Conservation (phyloP, 2,797 vertebrate species). For the Enteromius thamalakanensis region DNA sequence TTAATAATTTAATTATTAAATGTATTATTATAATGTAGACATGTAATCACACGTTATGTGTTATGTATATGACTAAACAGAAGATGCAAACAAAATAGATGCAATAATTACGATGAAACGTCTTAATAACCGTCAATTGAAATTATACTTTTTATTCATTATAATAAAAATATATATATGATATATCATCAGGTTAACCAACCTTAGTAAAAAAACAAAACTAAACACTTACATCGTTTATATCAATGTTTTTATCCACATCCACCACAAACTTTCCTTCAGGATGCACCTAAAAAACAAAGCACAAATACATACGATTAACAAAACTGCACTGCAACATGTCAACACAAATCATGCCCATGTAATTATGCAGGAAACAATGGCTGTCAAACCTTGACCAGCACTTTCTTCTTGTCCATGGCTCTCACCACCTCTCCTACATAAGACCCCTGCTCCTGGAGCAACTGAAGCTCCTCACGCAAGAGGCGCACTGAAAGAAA, state of each 20-base stretch:
- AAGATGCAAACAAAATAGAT: background rate
- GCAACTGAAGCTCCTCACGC: slow-evolving; percentile 94
- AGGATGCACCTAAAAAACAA: slow-evolving; percentile 87
- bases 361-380: background rate
- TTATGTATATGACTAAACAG: background rate
- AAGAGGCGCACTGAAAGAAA: slow-evolving; percentile 85
- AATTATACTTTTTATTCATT: too few species aligned
- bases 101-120: background rate
- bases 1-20: too few species aligned
- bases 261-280: slow-evolving; percentile 99
- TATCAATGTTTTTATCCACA: slow-evolving; percentile 98
- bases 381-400: slow-evolving; percentile 87
- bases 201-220: background rate
- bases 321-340: background rate
- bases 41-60: too few species aligned
- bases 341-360: too few species aligned
- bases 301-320: background rate
- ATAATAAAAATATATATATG: background rate
- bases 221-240: slow-evolving; percentile 90
- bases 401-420: slow-evolving; percentile 99
- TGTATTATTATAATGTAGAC: too few species aligned
- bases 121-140: too few species aligned
- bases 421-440: slow-evolving; percentile 97
- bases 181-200: background rate
- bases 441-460: slow-evolving; percentile 98